Evolutionary conservation across 92 coral and sea anemone genomes (phyloP).

Genomic region (Zoanthus gigantus): DNA sequence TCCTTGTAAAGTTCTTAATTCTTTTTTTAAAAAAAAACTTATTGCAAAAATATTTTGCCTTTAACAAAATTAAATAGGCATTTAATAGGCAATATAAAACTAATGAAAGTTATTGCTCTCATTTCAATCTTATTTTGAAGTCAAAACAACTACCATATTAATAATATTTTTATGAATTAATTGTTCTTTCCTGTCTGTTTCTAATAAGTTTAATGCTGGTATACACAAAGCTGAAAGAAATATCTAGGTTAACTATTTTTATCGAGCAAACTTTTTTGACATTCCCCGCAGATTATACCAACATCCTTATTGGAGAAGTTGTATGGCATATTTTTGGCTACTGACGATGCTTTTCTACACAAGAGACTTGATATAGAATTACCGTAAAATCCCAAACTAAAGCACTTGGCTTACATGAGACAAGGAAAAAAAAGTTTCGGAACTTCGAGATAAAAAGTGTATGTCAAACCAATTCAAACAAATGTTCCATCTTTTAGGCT

Average conservation of each 20-base stretch:
- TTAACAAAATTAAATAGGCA: slow-evolving; percentile 1
- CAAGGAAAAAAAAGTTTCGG: background rate
- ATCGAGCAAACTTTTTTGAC: background rate
- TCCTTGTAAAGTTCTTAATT: slow-evolving; percentile 5
- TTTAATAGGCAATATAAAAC: background rate
- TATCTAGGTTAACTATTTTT: background rate
- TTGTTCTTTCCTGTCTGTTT: slow-evolving; percentile 1
- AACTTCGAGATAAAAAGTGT: background rate
- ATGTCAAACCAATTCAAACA: background rate
- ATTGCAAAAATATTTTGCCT: background rate
- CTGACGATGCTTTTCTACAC: background rate
- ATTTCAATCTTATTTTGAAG: background rate
- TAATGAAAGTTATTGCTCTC: background rate
- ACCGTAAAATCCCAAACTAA: background rate
- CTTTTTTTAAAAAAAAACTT: background rate
- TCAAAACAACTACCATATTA: background rate
- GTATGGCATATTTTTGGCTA: background rate
- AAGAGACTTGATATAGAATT: background rate
- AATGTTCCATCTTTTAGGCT: slow-evolving; percentile 7
- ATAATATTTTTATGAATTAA: background rate
- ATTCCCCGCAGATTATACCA: background rate
- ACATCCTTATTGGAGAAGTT: slow-evolving; percentile 3
- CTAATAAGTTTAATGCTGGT: background rate
- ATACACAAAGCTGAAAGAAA: background rate
- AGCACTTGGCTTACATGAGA: background rate